Conservation (phyloP, 2,797 vertebrate genomes). For the Cynodonichthys magdalenae region DNA sequence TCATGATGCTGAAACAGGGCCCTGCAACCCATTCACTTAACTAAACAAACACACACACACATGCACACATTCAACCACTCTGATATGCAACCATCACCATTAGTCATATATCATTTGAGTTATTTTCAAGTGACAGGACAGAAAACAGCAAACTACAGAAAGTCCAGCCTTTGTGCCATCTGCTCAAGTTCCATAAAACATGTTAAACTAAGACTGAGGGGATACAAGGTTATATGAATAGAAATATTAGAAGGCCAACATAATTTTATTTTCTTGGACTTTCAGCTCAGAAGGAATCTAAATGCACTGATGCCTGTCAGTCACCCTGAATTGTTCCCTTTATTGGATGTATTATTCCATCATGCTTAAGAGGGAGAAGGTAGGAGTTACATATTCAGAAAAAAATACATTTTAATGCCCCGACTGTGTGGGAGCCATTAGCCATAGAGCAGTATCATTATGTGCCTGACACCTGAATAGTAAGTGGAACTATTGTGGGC, state of each 20-base stretch:
- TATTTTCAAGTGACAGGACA: conserved; percentile 30
- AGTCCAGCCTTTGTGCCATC: conserved; percentile 25
- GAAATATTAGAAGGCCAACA: conserved; percentile 13
- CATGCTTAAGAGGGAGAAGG: conserved; percentile 41
- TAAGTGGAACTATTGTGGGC: conserved; percentile 68
- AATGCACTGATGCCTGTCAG: conserved; percentile 24
- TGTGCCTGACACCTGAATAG: conserved; percentile 71
- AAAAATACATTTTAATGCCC: conserved; percentile 67
- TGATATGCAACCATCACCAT: conserved; percentile 21
- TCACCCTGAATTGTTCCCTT: conserved; percentile 53
- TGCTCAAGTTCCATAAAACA: conserved; percentile 50
- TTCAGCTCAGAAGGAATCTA: conserved; percentile 39
- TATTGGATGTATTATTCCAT: conserved; percentile 55
- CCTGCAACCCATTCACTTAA: conserved; percentile 43
- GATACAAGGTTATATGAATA: conserved; percentile 12
- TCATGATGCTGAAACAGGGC: conserved; percentile 47
- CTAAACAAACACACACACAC: conserved; percentile 20
- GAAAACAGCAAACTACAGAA: conserved; percentile 30
- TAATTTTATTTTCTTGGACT: conserved; percentile 3
- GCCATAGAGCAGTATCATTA: conserved; percentile 68
- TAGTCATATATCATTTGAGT: conserved; percentile 32
- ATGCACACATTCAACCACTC: neutral
- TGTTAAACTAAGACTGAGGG: conserved; percentile 22
- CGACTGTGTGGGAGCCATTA: conserved; percentile 73
- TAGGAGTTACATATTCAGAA: conserved; percentile 50